phyloP scores from a whole-genome alignment of 2,888 invertebrate genomes.

The Sphecodes monilicornis region DNA sequence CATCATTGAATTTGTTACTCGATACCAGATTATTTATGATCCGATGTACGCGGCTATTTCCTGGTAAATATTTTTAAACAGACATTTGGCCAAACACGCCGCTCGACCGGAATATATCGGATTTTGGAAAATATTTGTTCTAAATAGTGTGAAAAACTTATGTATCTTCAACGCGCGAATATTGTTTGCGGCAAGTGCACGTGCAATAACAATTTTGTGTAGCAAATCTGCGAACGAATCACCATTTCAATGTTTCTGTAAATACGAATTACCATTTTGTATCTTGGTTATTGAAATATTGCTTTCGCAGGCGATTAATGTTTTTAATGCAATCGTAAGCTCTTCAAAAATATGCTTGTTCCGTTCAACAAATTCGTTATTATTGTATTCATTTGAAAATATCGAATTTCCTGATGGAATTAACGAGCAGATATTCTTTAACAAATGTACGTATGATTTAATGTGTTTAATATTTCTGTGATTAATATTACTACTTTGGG shows the following conservation, averaged over 20 bases:
- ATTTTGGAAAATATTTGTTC: background rate
- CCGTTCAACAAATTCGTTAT: too few relatives aligned
- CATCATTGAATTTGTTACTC: background rate
- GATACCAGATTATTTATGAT: background rate
- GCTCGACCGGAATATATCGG: background rate
- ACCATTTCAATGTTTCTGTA: background rate
- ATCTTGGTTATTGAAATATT: background rate
- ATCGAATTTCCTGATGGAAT: too few relatives aligned
- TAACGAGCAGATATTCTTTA: too few relatives aligned
- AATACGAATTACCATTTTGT: background rate
- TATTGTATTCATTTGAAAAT: too few relatives aligned
- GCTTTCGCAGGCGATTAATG: too few relatives aligned
- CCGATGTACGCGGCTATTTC: background rate
- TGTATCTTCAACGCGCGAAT: background rate
- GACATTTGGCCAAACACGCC: background rate
- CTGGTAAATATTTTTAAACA: background rate
- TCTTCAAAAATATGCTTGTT: too few relatives aligned
- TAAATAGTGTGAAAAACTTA: background rate
- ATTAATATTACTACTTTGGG: too few relatives aligned
- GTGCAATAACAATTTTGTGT: rapidly evolving
- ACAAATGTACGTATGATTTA: too few relatives aligned
- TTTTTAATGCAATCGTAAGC: too few relatives aligned
- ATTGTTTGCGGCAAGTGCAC: background rate
- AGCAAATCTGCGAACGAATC: background rate
- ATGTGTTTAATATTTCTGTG: too few relatives aligned